Base-by-base conservation (phyloP, 2,113 vertebrate genomes). In the Lynx canadensis region DNA sequence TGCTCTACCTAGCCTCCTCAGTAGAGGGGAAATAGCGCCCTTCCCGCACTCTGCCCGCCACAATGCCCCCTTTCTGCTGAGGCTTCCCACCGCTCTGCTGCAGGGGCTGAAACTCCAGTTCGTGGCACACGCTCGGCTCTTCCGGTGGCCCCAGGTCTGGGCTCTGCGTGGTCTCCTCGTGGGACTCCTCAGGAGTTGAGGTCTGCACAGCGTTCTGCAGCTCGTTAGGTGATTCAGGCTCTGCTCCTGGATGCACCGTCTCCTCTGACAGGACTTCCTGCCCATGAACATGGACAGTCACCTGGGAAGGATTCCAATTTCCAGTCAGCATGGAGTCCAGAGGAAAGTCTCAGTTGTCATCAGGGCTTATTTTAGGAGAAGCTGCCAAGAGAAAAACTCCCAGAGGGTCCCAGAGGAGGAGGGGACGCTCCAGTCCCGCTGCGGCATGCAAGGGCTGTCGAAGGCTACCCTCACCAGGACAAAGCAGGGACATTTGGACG, bases 211-310 rank as follows among this genome's bases (percentile, higher is more conserved):
- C 60, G 10, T 96, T 71, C 94, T 63, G 96, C 18, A 33, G 97
- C 85, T 97, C 97, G 36, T 66, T 38, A 50, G 96, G 88, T 25
- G 96, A 86, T 60, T 82, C 96, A 3, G 96, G 84, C 80, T 96
- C 98, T 48, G 82, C 69, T 95, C 63, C 97, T 55, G 81, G 80
- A 65, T 68, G 92, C 65, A 81, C 60, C 18, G 93, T 97, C 91
- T 98, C 98, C 91, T 98, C 98, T 48, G 97, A 98, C 52, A 98
- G 97, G 87, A 98, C 97, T 89, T 98, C 98, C 94, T 98, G 98
- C 91, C 97, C 98, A 3, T 98, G 98, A 96, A 98, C 97, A 96
- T 93, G 98, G 95, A 98, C 97, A 50, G 98, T 98, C 97, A 98
- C 98, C 98, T 98, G 98, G 97, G 97, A 98, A 98, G 48, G 95